Conservation (phyloP, 2,888 invertebrate species). For the Drosophila monieri region DNA sequence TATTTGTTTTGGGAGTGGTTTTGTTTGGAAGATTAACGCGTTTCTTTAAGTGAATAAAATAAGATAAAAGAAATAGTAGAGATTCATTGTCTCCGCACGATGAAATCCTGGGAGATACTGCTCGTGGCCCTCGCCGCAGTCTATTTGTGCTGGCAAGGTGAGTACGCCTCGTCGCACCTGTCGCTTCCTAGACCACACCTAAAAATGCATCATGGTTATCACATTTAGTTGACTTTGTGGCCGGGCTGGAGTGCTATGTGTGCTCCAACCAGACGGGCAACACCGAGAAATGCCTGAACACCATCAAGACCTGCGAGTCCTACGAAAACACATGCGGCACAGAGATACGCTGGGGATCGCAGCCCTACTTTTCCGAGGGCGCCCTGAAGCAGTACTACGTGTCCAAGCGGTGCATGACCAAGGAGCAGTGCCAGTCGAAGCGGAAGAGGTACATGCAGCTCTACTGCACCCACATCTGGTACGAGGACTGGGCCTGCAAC, state of each 20-base stretch:
- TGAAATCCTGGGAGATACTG: constrained; percentile 78
- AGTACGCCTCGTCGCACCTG: constrained; percentile 14
- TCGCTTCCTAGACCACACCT: constrained; percentile 56
- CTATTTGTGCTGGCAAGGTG: constrained; percentile 77
- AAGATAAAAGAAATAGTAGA: no score
- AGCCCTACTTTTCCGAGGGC: constrained; percentile 97
- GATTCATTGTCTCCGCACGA: constrained; percentile 15
- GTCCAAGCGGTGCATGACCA: constrained; percentile 94
- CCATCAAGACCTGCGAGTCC: constrained; percentile 95
- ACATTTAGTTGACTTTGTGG: constrained; percentile 60
- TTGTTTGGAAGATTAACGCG: constrained; percentile 40
- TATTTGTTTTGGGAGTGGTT: constrained; percentile 63
- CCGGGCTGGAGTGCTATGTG: constrained; percentile 95
- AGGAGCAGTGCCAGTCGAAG: constrained; percentile 90
- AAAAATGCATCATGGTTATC: neutral
- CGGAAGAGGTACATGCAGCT: constrained; percentile 88
- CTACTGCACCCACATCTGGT: constrained; percentile 95
- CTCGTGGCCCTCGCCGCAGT: constrained; percentile 66
- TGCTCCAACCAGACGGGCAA: constrained; percentile 97
- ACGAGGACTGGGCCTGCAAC: constrained; percentile 97
- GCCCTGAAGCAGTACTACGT: constrained; percentile 97
- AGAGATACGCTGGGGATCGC: constrained; percentile 95
- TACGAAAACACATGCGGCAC: constrained; percentile 88
- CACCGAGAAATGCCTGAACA: constrained; percentile 95
- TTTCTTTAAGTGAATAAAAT: constrained; percentile 8